A percentile compares a stretch with the other conserved stretches of the same genome.
phyloP scores from a whole-genome alignment of 2,797 vertebrate species.

The Gadopsis marmoratus region DNA sequence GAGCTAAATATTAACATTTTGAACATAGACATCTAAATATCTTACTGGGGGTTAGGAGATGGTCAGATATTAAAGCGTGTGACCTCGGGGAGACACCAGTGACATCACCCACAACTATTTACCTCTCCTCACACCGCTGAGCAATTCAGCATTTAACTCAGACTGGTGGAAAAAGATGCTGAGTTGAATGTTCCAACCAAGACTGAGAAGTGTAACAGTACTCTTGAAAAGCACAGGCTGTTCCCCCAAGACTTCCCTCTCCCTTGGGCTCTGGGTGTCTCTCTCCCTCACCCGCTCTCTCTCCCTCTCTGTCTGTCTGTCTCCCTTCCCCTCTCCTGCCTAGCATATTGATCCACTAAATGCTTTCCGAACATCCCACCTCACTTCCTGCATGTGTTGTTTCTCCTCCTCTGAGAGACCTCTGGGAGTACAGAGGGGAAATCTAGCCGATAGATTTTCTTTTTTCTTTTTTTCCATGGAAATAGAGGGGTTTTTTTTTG shows the following conservation, averaged over 20 bases:
- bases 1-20: background rate
- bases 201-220: slow-evolving; percentile 77
- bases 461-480: slow-evolving; percentile 27
- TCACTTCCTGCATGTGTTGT: slow-evolving; percentile 83
- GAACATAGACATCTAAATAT: background rate
- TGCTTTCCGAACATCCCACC: slow-evolving; percentile 80
- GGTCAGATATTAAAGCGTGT: slow-evolving; percentile 50
- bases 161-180: slow-evolving; percentile 71
- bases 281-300: slow-evolving; percentile 53
- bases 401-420: slow-evolving; percentile 76
- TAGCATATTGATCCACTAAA: slow-evolving; percentile 80
- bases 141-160: slow-evolving; percentile 34
- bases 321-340: slow-evolving; percentile 70
- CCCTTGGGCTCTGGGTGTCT: slow-evolving; percentile 74
- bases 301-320: slow-evolving; percentile 53
- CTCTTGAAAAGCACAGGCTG: slow-evolving; percentile 81
- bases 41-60: background rate
- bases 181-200: slow-evolving; percentile 71
- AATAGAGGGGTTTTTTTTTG: background rate
- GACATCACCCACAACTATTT: slow-evolving; percentile 66
- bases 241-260: slow-evolving; percentile 71
- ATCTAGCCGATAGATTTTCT: slow-evolving; percentile 72
- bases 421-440: slow-evolving; percentile 77
- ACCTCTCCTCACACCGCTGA: slow-evolving; percentile 44
- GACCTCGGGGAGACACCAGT: slow-evolving; percentile 62